Base-by-base conservation (phyloP, 2,113 vertebrate genomes). In the Podiceps cristatus region DNA sequence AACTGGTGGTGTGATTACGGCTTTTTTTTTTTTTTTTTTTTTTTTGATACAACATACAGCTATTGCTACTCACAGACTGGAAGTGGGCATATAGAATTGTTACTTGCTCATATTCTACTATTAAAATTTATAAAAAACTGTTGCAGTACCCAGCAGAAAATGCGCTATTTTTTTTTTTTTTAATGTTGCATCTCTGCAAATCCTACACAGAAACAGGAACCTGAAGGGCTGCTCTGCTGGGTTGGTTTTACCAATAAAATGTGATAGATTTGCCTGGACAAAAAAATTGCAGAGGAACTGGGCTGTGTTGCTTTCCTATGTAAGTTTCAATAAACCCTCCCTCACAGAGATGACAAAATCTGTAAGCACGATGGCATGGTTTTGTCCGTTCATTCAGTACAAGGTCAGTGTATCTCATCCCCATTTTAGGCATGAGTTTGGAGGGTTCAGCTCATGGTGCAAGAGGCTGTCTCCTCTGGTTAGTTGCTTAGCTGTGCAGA, bases 51-150 rank as follows among this genome's bases (percentile, higher is more conserved):
- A 12, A 17, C 67, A 16, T 10, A 56, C 53, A 64, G 85, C 59
- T n/a, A 53, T 42, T 71, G 72, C 83, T 86, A n/a, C 89, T 91
- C 89, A 15, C 25, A 15, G 59, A 0, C 84, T 71, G 73, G 47
- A 40, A 77, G 35, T 13, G 52, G 44, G 7, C 23, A 2, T 37
- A 2, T 20, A 1, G 15, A 35, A 9, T 40, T 50, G 17, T 69
- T 49, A n/a, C 0, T 58, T 0, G 1, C n/a, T 50, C 24, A 14
- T 80, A 0, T 45, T 63, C 18, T 64, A 17, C 52, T 81, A 7
- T 0, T 40, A 56, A 52, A 19, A 18, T 78, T 63, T 27, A 3
- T 74, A 45, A 20, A 81, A 84, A 18, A 5, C 10, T 67, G 12
- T 60, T 62, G 20, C 1, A 3, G 25, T 60, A 50, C 8, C 31